These are phyloP conservation scores for Phaethon lepturus DNA, from an alignment of 2,113 vertebrate genomes.

Conservation along the genomic window DNA sequence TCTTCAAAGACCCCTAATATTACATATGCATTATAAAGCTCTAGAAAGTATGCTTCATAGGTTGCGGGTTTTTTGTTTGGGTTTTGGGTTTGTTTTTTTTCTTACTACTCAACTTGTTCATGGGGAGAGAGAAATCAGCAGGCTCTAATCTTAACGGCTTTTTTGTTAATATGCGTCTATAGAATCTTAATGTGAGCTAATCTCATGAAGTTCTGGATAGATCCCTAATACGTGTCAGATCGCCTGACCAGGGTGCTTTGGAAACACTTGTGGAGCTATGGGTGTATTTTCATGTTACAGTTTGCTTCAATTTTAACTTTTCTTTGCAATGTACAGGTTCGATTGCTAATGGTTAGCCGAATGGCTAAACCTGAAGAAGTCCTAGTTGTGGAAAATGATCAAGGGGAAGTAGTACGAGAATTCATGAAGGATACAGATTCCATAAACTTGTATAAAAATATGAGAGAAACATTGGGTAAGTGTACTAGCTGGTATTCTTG, in stretches of 20 bases:
- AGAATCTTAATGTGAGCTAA: not conserved
- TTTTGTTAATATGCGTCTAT: accelerated
- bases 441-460: constrained; percentile 99
- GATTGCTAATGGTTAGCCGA: constrained; percentile 96
- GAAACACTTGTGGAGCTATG: not conserved
- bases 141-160: not conserved
- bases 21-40: not conserved
- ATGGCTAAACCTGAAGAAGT: constrained; percentile 99
- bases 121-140: not conserved
- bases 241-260: not conserved
- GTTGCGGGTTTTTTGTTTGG: accelerated
- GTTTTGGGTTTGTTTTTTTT: not conserved
- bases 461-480: constrained; percentile 98
- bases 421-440: constrained; percentile 99
- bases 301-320: not conserved
- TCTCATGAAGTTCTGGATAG: not conserved
- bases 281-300: not conserved
- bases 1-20: not conserved
- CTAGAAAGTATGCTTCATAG: not conserved
- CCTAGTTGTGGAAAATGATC: constrained; percentile 97
- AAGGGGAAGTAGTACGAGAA: constrained; percentile 97
- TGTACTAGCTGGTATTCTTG: not conserved
- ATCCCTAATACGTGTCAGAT: not conserved
- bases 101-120: not conserved
- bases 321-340: constrained; percentile 80